Evolutionary conservation across 2,888 invertebrate species (phyloP), one percentile per base, ranked within the genome.

Genomic region (Hetaerina titia): DNA sequence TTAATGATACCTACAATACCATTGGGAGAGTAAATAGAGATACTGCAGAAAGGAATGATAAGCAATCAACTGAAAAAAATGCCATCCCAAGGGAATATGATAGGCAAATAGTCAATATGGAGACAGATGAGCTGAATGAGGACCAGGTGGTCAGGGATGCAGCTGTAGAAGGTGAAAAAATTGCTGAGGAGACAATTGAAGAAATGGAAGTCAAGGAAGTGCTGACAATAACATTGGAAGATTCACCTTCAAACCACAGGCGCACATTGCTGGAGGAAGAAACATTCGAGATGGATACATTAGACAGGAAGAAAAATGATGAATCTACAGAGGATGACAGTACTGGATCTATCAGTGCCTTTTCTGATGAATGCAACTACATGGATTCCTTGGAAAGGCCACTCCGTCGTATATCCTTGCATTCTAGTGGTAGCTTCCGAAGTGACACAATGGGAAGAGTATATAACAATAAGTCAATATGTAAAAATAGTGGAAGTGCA

Each of bases 281-380:
- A 96, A 98, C 98, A 95, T 99, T 98, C 96, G 99, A 99, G 96
- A 98, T 98, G 0, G 98, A 99, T 96, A 99, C 99, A 0, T 97
- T 99, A 95, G 99, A 99, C 96, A 97, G 98, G 58, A 98, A 98
- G 96, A 98, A 98, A 89, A 97, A 97, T 96, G 97, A 97, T 95
- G 96, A 96, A 58, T 96, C 96, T 95, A 96, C 81, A 9, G 89
- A 95, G 58, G 64, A 90, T n/a, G 95, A 95, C 17, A 89, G 92
- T 57, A 56, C 56, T 13, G 92, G 69, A 17, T 89, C 94, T 94
- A 95, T 89, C 94, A 95, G 56, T 89, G 95, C 90, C 95, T 95
- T 19, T 92, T 92, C 92, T 56, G 92, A 89, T 90, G 95, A 95
- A 58, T 96, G 96, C 94, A 95, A 95, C 90, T 96, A 95, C 95